A percentile compares a stretch with the other conserved stretches of the same genome.
phyloP scores from a whole-genome alignment of 2,113 vertebrate genomes.

The Anolis carolinensis region DNA sequence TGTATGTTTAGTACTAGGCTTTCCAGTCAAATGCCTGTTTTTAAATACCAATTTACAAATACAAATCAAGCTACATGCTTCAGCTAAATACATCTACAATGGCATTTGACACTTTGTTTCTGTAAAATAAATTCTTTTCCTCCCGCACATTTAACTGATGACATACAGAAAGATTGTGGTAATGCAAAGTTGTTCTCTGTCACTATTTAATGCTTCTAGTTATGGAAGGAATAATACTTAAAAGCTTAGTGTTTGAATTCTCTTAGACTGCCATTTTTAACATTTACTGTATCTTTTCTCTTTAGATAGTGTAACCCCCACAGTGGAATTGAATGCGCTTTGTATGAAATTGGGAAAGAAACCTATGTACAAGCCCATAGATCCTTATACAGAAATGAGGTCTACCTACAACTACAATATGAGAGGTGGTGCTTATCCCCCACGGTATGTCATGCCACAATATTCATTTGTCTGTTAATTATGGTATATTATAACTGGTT shows the following conservation, averaged over 20 bases:
- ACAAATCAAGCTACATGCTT: neutral
- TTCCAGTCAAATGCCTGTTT: slow-evolving; percentile 3
- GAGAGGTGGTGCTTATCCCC: slow-evolving; percentile 88
- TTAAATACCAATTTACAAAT: slow-evolving; percentile 15
- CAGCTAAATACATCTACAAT: neutral
- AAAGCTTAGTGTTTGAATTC: neutral
- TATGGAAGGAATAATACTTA: neutral
- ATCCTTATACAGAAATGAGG: slow-evolving; percentile 93
- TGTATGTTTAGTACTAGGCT: neutral
- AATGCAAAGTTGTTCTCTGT: neutral
- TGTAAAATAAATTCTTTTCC: neutral
- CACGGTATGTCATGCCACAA: slow-evolving; percentile 80
- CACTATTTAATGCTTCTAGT: neutral
- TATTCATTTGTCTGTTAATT: too few relatives aligned
- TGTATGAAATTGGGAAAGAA: slow-evolving; percentile 98
- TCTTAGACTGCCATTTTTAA: neutral
- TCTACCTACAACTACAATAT: slow-evolving; percentile 93
- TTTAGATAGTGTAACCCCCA: slow-evolving; percentile 91
- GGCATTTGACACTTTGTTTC: neutral
- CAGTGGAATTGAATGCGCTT: slow-evolving; percentile 93
- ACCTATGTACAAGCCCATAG: slow-evolving; percentile 93
- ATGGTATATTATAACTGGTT: neutral
- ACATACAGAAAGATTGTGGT: slow-evolving; percentile 1
- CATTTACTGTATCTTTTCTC: slow-evolving; percentile 37
- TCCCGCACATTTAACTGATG: neutral